Conservation (phyloP, 2,888 invertebrate species). For the Rhingia campestris region DNA sequence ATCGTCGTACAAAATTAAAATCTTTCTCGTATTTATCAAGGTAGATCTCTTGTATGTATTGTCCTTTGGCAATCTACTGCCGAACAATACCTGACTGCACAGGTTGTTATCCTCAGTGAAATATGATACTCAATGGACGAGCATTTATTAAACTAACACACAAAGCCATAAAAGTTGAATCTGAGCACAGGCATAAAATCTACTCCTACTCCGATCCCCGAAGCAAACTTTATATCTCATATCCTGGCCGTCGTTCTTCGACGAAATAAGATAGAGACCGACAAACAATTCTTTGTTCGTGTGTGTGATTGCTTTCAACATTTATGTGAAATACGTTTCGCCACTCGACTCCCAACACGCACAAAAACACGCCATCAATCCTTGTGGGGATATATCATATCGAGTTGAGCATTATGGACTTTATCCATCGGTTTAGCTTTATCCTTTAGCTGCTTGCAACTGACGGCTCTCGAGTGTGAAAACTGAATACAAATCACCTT, state of each 20-base stretch:
- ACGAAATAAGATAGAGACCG: constrained; percentile 6
- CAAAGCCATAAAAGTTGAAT: constrained; percentile 31
- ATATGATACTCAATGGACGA: constrained; percentile 38
- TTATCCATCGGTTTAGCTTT: constrained; percentile 40
- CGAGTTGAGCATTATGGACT: constrained; percentile 27
- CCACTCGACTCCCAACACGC: not conserved
- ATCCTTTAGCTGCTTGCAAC: constrained; percentile 25
- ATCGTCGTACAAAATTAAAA: not conserved
- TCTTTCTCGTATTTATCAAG: not conserved
- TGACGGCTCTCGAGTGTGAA: constrained; percentile 50
- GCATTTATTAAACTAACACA: constrained; percentile 27
- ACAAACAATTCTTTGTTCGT: not conserved
- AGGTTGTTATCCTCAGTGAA: constrained; percentile 10
- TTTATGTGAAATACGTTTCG: constrained; percentile 46
- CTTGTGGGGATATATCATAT: constrained; percentile 9
- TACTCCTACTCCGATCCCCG: not conserved
- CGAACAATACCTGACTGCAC: not conserved
- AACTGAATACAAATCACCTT: constrained; percentile 69
- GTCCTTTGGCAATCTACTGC: not conserved
- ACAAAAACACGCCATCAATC: constrained; percentile 2
- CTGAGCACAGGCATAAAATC: constrained; percentile 14
- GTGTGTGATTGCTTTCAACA: constrained; percentile 7
- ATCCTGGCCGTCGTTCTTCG: constrained; percentile 41
- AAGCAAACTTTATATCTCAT: constrained; percentile 33
- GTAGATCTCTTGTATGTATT: not conserved